phyloP scores from a whole-genome alignment of 1,140 invertebrate genomes.

The Metaphire vulgaris region DNA sequence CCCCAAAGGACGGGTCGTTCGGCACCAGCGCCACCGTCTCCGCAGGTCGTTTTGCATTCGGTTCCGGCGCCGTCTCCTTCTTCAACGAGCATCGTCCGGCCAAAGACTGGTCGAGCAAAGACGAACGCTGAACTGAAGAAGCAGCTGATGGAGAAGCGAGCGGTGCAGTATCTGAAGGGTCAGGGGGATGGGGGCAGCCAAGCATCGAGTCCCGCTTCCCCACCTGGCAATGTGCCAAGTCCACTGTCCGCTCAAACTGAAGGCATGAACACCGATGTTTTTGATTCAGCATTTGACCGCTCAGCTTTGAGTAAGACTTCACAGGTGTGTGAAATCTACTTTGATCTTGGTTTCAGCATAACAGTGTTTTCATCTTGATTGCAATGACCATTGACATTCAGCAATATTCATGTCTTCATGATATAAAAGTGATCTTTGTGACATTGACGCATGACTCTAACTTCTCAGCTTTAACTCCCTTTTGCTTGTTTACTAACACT shows the following conservation, averaged over 20 bases:
- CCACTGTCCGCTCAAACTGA: neutral
- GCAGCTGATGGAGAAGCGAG: slow-evolving; percentile 28
- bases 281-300: neutral
- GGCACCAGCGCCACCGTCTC: neutral
- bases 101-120: slow-evolving; percentile 19
- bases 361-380: too few species aligned
- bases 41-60: neutral
- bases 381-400: too few species aligned
- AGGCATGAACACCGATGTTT: neutral
- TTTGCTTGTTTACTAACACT: too few species aligned
- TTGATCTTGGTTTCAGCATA: too few species aligned
- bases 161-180: slow-evolving; percentile 1
- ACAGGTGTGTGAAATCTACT: neutral
- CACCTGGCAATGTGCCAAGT: slow-evolving; percentile 5
- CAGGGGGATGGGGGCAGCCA: neutral
- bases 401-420: too few species aligned
- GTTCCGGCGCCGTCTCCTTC: neutral
- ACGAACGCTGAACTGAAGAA: slow-evolving; percentile 30
- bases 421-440: too few species aligned
- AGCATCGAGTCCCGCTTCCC: neutral
- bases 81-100: neutral
- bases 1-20: neutral
- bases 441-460: too few species aligned
- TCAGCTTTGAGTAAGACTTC: neutral
- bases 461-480: too few species aligned